Evolutionary conservation across 1,140 invertebrate species (phyloP), one percentile per base, ranked within the genome.

Genomic region (Pachyrhynchus sulphureomaculatus): DNA sequence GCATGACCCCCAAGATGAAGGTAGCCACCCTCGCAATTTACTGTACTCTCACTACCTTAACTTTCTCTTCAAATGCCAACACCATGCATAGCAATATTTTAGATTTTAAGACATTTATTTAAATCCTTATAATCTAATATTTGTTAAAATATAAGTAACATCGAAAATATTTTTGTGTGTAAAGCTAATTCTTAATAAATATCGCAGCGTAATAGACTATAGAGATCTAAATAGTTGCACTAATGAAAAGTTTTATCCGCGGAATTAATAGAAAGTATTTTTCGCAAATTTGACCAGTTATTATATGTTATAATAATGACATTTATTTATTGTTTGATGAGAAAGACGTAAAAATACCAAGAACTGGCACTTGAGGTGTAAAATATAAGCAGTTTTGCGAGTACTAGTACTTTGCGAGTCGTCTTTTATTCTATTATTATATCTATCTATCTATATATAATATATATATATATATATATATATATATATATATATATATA

Each of bases 1-100:
- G 88, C 92, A 94, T 88, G 95, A 95, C 84, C 92, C 90, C 87
- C 91, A 87, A 84, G 93, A 94, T 87, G 93, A 91, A 92, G 91
- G 90, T 92, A 89, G 73, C 68, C 63, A 60, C 57, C 57, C 57
- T 26, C 21, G 17, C 36, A n/a, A 52, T 32, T 26, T 52, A 52
- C 57, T 51, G 13, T 18, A 29, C 47, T n/a, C 21, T 39, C 47
- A 17, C 17, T 10, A 18, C 21, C 42, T 21, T 24, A 6, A 15
- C 9, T 39, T n/a, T 2, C 17, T 9, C 41, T 21, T 8, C 41
- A 44, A 20, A 18, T n/a, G 6, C 36, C 36, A 5, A 13, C 6
- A 39, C n/a, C 4, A n/a, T 2, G 6, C 9, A 4, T n/a, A 12
- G 1, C 6, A 20, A 18, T 18, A n/a, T 18, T 10, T 12, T 5